A percentile compares a stretch with the other conserved stretches of the same genome.
Conservation (phyloP, 2,888 invertebrate species). For the Clusia tigrina region DNA sequence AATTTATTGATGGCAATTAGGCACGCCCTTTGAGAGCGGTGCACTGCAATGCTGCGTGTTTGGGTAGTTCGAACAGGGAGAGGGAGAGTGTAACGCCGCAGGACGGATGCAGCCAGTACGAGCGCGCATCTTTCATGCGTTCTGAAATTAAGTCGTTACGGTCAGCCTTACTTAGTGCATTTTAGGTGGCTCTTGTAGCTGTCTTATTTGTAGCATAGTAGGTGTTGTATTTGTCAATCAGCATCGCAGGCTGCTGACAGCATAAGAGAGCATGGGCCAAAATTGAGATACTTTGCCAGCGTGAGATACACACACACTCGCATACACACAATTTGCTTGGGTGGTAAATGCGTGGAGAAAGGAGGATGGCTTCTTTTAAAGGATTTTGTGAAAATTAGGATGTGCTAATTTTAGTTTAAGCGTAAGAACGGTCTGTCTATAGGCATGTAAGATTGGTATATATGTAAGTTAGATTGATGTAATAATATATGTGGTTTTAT, state of each 20-base stretch:
- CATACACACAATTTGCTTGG: neutral
- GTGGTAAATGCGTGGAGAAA: neutral
- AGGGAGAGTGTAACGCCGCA: neutral
- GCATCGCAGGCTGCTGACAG: neutral
- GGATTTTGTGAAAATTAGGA: neutral
- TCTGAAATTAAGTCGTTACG: constrained; percentile 51
- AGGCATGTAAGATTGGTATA: too few species aligned
- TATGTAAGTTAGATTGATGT: too few species aligned
- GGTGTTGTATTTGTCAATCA: constrained; percentile 56
- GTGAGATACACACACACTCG: neutral
- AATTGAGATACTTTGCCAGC: neutral
- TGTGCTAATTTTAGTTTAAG: neutral
- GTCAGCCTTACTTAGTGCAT: constrained; percentile 42
- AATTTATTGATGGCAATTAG: constrained; percentile 30
- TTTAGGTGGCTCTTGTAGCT: constrained; percentile 56
- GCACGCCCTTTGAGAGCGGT: constrained; percentile 27
- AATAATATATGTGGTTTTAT: too few species aligned
- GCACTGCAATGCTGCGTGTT: neutral
- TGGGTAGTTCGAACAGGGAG: neutral
- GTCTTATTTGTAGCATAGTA: constrained; percentile 51
- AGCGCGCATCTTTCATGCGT: constrained; percentile 20
- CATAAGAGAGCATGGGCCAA: neutral
- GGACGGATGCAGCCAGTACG: neutral
- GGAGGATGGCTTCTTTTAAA: too few species aligned
- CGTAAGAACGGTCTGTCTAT: too few species aligned